A percentile compares a stretch with the other conserved stretches of the same genome.
Conservation (phyloP, 2,113 vertebrate species). For the Rhinoderma darwinii region DNA sequence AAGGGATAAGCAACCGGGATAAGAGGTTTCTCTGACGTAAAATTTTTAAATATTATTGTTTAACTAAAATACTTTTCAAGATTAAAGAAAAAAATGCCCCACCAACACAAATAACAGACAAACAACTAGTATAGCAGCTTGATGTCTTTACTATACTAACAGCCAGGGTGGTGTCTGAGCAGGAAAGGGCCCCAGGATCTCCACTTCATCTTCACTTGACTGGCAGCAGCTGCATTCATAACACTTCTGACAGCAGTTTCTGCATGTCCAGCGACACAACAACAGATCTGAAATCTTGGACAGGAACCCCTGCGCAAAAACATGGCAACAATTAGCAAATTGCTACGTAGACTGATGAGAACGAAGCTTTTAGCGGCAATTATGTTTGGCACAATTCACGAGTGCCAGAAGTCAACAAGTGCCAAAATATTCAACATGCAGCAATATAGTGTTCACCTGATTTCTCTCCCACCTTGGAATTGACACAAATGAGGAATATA, state of each 20-base stretch:
- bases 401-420: conserved; percentile 12
- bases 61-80: too few species aligned
- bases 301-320: conserved; percentile 79
- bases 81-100: not conserved
- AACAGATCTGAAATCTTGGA: conserved; percentile 84
- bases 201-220: conserved; percentile 85
- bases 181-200: conserved; percentile 90
- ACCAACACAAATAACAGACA: not conserved
- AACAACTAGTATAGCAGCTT: not conserved
- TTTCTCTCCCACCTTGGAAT: too few species aligned
- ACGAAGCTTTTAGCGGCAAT: not conserved
- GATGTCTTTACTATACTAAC: conserved; percentile 73
- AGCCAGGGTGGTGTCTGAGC: conserved; percentile 88
- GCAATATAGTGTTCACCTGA: not conserved
- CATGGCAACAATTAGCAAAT: conserved; percentile 2
- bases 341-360: not conserved
- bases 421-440: not conserved
- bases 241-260: conserved; percentile 83
- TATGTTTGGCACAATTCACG: conserved; percentile 55
- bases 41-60: too few species aligned
- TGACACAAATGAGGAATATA: too few species aligned
- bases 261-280: conserved; percentile 85
- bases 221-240: conserved; percentile 86
- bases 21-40: too few species aligned
- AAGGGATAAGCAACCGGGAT: too few species aligned